phyloP scores from a whole-genome alignment of 2,888 invertebrate genomes.

The Limnephilus rhombicus region DNA sequence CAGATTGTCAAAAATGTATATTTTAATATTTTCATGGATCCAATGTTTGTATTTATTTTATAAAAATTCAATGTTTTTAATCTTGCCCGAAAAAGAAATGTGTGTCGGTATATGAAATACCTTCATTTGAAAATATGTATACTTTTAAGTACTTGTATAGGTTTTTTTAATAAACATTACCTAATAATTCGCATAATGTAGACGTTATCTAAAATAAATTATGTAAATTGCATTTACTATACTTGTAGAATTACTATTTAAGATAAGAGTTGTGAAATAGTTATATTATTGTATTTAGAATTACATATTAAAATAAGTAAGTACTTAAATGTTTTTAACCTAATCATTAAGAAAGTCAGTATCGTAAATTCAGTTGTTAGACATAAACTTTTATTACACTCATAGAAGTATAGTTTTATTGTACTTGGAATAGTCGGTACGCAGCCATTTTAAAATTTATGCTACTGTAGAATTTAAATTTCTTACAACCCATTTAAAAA shows the following conservation, averaged over 20 bases:
- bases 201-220: constrained; percentile 3
- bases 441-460: background rate
- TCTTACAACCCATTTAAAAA: background rate
- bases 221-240: constrained; percentile 36
- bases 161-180: constrained; percentile 10
- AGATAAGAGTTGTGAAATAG: constrained; percentile 39
- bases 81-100: background rate
- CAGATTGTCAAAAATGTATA: background rate
- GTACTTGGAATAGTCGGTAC: background rate
- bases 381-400: background rate
- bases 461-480: background rate
- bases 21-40: background rate
- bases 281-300: constrained; percentile 10
- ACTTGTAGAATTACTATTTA: constrained; percentile 21
- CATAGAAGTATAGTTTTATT: background rate
- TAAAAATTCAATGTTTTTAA: background rate
- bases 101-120: background rate
- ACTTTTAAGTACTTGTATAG: constrained; percentile 15
- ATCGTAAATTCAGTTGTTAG: background rate
- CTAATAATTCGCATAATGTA: constrained; percentile 3
- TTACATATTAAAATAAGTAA: background rate
- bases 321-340: constrained; percentile 14
- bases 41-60: background rate
- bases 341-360: constrained; percentile 22
- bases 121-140: background rate